Evolutionary conservation across 1,140 invertebrate genomes (phyloP).

Genomic region (Leptinotarsa undecemlineata): DNA sequence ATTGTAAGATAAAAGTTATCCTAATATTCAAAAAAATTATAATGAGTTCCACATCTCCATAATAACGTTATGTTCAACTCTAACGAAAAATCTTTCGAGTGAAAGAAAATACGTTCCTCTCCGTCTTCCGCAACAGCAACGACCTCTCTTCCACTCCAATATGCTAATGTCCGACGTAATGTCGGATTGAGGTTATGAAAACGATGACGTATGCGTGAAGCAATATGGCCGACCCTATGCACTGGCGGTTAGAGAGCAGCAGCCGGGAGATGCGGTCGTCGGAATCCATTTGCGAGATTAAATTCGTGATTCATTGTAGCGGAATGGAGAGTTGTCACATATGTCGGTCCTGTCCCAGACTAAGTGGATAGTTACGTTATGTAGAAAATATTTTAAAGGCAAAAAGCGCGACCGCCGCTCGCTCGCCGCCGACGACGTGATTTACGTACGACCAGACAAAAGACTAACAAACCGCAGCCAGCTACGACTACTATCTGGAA

Average conservation of each 20-base stretch:
- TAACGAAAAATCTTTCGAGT: too few relatives aligned
- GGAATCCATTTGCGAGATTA: slow-evolving; percentile 60
- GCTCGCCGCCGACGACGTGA: slow-evolving; percentile 36
- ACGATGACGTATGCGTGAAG: slow-evolving; percentile 51
- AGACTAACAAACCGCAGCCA: slow-evolving; percentile 22
- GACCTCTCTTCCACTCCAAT: slow-evolving; percentile 19
- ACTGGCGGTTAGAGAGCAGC: slow-evolving; percentile 22
- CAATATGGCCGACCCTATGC: slow-evolving; percentile 48
- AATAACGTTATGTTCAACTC: too few relatives aligned
- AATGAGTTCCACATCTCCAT: too few relatives aligned
- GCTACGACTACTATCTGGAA: slow-evolving; percentile 16
- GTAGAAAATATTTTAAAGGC: slow-evolving; percentile 54
- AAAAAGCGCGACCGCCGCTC: slow-evolving; percentile 43
- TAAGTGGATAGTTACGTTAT: slow-evolving; percentile 56
- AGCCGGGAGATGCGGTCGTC: slow-evolving; percentile 50
- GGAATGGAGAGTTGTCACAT: slow-evolving; percentile 61
- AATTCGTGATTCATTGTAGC: slow-evolving; percentile 60
- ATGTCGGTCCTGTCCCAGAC: slow-evolving; percentile 57
- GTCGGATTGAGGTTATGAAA: slow-evolving; percentile 46
- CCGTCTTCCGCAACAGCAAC: neutral
- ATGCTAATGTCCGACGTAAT: slow-evolving; percentile 18
- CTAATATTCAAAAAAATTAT: too few relatives aligned
- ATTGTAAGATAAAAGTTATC: too few relatives aligned
- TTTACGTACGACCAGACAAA: slow-evolving; percentile 42
- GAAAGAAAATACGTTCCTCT: too few relatives aligned